Evolutionary conservation across 2,113 vertebrate species (phyloP).

Genomic region (Serilophus lunatus): DNA sequence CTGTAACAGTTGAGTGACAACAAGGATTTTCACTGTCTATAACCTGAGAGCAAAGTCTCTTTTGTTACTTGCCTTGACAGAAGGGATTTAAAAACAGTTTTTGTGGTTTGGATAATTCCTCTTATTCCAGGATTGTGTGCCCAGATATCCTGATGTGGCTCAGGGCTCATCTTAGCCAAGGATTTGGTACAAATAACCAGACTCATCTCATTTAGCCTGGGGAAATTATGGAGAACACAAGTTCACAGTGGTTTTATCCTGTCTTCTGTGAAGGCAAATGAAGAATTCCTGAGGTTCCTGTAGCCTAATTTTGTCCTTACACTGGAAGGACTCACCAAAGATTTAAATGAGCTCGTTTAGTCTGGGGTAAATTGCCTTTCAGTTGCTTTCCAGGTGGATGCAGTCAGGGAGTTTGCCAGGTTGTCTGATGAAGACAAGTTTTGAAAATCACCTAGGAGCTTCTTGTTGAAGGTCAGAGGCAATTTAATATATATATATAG

Average conservation of each 20-base stretch:
- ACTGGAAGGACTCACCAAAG: background rate
- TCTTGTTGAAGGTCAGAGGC: background rate
- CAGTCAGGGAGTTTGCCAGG: background rate
- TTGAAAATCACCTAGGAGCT: background rate
- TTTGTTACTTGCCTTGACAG: background rate
- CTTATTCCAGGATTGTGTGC: background rate
- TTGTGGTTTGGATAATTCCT: background rate
- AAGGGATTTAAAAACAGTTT: background rate
- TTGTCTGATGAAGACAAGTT: background rate
- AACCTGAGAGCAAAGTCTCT: background rate
- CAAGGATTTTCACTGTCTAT: background rate
- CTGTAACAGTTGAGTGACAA: slow-evolving; percentile 45
- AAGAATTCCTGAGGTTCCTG: background rate
- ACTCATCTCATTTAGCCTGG: background rate
- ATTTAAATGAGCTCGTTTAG: background rate
- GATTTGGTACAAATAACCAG: background rate
- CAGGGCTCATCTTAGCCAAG: background rate
- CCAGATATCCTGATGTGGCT: background rate
- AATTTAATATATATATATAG: background rate
- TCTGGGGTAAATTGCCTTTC: background rate
- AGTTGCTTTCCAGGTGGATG: background rate
- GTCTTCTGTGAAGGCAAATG: background rate
- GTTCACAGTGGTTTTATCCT: background rate
- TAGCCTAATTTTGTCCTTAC: background rate
- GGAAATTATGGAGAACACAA: accelerated